Conservation (phyloP, 2,113 vertebrate genomes). For the Psilopsiagon aurifrons region DNA sequence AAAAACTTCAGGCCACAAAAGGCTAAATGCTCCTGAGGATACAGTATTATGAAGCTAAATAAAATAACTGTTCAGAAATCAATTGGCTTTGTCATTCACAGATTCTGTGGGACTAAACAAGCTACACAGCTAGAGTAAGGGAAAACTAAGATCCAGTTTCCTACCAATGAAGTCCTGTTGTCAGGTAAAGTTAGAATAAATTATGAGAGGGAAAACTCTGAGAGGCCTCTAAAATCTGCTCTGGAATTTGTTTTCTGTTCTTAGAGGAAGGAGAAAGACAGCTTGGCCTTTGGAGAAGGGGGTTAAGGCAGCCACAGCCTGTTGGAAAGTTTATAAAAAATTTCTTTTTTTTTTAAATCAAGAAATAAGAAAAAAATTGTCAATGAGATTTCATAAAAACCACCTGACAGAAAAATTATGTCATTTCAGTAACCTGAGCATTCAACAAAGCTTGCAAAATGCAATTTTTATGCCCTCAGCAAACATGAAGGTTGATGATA, state of each 20-base stretch:
- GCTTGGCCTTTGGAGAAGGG: neutral
- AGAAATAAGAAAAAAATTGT: neutral
- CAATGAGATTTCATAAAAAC: neutral
- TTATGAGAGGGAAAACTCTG: neutral
- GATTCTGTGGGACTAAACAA: neutral
- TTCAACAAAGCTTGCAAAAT: conserved; percentile 21
- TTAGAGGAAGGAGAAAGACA: neutral
- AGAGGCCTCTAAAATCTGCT: neutral
- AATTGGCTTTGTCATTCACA: neutral
- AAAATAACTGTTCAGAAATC: neutral
- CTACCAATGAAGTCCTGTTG: neutral
- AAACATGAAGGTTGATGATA: neutral
- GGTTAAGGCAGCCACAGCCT: neutral
- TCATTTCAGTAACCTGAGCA: neutral
- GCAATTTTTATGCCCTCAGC: neutral
- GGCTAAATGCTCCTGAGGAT: neutral
- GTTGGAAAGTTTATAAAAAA: neutral
- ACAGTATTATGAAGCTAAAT: neutral
- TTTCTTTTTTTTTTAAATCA: neutral
- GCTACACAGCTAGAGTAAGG: neutral
- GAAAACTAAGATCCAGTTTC: neutral
- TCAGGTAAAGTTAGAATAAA: neutral
- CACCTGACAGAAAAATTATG: neutral
- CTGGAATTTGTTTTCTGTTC: neutral
- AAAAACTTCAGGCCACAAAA: neutral